Evolutionary conservation across 1,140 invertebrate species (phyloP), one percentile per base, ranked within the genome.

Genomic region (Aphis craccivora): DNA sequence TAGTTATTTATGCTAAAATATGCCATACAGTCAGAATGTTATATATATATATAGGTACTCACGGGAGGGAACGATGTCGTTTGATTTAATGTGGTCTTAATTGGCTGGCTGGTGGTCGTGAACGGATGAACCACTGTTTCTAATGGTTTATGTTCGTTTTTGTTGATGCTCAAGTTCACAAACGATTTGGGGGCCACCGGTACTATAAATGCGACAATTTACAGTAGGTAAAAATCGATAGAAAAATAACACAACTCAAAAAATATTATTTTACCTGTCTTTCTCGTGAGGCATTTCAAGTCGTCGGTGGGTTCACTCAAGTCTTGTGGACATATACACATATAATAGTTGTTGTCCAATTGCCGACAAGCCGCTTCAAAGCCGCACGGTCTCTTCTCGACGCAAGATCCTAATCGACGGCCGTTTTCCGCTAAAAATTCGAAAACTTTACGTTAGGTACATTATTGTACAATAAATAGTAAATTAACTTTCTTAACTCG

Each of bases 321-420:
- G 94, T 97, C 97, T 92, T 97, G 96, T 11, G 97, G 96, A 95
- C 97, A 97, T 9, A 97, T 95, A 94, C 97, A 97, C 43, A 95
- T 96, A 91, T 96, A 96, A 5, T 95, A 95, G 11, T 95, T 95
- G 91, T 96, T 95, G 93, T 95, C 94, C 93, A 95, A 95, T 25
- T 95, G 95, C 40, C 95, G 94, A 94, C 97, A 97, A 0, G 97
- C 97, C 0, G 96, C 96, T 92, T 97, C 96, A 6, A 94, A 95
- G 5, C 96, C 96, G 94, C 97, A 97, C 60, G 96, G 96, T 6
- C 67, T 93, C 9, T 7, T 83, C 3, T 92, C 76, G 9, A 83
- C 43, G 9, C 91, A 92, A 25, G 76, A 51, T 25, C 91, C 91
- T 0, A 37, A 40, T 48, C 86, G 35, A 4, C 35, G 88, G 11